Evolutionary conservation across 2,797 vertebrate species (phyloP).

Genomic region (Atherinosoma microstoma): DNA sequence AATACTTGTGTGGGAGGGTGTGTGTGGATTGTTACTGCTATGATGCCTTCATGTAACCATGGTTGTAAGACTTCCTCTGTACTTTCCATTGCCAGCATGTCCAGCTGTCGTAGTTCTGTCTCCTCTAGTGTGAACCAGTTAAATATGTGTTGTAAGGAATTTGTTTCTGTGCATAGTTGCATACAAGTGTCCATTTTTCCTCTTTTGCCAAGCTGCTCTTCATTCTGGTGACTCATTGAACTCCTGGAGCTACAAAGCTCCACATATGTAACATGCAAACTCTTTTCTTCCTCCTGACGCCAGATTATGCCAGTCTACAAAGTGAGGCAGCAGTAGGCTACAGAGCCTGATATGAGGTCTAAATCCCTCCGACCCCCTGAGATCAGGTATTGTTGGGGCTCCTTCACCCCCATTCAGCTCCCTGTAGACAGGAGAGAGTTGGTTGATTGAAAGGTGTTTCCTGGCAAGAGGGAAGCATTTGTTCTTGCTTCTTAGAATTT

Average conservation of each 20-base stretch:
- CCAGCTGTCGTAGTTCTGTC: constrained; percentile 27
- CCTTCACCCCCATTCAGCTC: constrained; percentile 60
- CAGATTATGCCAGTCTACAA: constrained; percentile 53
- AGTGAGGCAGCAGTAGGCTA: constrained; percentile 36
- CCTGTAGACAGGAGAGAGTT: constrained; percentile 60
- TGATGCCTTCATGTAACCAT: constrained; percentile 46
- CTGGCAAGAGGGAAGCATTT: constrained; percentile 52
- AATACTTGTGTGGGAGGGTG: constrained; percentile 50
- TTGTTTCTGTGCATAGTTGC: constrained; percentile 23
- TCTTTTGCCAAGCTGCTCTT: not conserved
- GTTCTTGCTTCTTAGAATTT: constrained; percentile 36
- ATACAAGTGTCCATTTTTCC: constrained; percentile 15
- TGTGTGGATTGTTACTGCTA: constrained; percentile 35
- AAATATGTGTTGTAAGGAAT: constrained; percentile 33
- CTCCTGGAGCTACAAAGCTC: constrained; percentile 37
- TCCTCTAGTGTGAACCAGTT: constrained; percentile 27
- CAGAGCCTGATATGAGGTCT: constrained; percentile 53
- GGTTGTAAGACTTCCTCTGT: constrained; percentile 43
- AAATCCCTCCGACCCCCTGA: constrained; percentile 58
- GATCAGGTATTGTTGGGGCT: constrained; percentile 72
- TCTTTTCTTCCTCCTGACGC: constrained; percentile 31
- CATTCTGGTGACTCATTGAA: constrained; percentile 21
- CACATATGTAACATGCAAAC: not conserved
- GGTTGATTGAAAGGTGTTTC: constrained; percentile 56
- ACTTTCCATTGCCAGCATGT: constrained; percentile 29